Base-by-base conservation (phyloP, 1,140 invertebrate species). In the Diachasma alloeum region DNA sequence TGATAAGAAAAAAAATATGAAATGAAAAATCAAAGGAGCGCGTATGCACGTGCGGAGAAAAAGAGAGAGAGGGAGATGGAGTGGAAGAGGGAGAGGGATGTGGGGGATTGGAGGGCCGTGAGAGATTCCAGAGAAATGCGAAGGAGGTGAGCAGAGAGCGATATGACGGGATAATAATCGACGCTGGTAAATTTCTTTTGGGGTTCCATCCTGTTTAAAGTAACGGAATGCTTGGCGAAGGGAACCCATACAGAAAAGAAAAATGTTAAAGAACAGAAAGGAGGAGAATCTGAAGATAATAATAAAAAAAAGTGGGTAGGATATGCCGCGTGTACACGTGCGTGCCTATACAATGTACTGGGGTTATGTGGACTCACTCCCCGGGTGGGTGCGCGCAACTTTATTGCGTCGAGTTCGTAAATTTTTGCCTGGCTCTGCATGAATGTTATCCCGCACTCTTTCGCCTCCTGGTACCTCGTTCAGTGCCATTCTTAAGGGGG, bases 121-220 rank as follows among this genome's bases (percentile, higher is more conserved):
- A 74, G 72, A 74, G 56, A 74, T 74, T 74, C 39, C 72, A 37
- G 44, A 67, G 72, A 74, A 74, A 63, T 59, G 72, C 36, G 72
- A 74, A 74, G 72, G 42, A 63, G 59, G 59, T 63, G 59, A 44
- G 39, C 59, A 6, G 17, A 59, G 72, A 63, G 56, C 70, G 59
- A 74, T 74, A 74, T 74, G 72, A 74, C 72, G 72, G 72, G 72
- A 74, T 74, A 74, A 74, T 74, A 74, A 74, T 74, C 72, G 72
- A 74, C 72, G 59, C 63, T 68, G 59, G 59, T 74, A 66, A 74
- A 74, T 74, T 74, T 74, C 59, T 31, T 74, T 74, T 74, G 59
- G 63, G 72, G 31, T 74, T 67, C 13, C 72, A 46, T 67, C 72
- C 59, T 59, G 72, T 67, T 74, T 67, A 19, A 44, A 67, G 39